phyloP scores from a whole-genome alignment of 1,140 invertebrate species.

The Achatina immaculata region DNA sequence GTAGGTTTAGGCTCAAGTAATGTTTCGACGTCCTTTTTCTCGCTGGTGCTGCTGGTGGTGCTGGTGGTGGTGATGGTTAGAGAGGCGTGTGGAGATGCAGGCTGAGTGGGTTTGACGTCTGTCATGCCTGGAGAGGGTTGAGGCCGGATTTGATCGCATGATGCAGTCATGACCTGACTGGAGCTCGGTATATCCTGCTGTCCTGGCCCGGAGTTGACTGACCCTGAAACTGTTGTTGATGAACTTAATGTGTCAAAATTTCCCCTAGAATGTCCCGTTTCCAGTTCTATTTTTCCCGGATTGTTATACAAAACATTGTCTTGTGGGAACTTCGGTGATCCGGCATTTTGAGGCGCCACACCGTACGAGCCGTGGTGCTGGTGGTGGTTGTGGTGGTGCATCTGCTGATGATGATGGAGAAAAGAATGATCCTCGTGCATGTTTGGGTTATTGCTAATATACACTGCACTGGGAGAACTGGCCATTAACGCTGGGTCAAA shows the following conservation, averaged over 20 bases:
- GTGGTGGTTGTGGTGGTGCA: constrained; percentile 14
- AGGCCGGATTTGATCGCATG: too few species aligned
- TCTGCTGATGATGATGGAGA: constrained; percentile 15
- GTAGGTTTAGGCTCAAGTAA: constrained; percentile 58
- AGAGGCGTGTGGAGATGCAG: too few species aligned
- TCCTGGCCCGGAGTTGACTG: neutral
- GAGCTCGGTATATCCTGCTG: neutral
- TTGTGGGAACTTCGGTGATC: too few species aligned
- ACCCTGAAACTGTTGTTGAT: neutral
- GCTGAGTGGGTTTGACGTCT: neutral
- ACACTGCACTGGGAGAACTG: neutral
- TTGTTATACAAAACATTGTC: neutral
- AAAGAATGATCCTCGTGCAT: neutral
- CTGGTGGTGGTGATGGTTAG: neutral
- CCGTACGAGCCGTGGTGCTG: neutral
- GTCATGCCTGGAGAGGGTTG: too few species aligned
- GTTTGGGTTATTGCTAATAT: neutral
- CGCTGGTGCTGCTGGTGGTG: neutral
- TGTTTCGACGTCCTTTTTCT: neutral
- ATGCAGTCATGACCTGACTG: neutral
- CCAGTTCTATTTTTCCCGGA: neutral
- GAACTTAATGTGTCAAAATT: neutral
- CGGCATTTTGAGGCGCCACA: neutral
- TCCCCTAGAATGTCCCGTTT: neutral
- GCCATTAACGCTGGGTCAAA: neutral